Conservation (phyloP, 2,888 invertebrate species). For the Pachycephus smyrnensis region DNA sequence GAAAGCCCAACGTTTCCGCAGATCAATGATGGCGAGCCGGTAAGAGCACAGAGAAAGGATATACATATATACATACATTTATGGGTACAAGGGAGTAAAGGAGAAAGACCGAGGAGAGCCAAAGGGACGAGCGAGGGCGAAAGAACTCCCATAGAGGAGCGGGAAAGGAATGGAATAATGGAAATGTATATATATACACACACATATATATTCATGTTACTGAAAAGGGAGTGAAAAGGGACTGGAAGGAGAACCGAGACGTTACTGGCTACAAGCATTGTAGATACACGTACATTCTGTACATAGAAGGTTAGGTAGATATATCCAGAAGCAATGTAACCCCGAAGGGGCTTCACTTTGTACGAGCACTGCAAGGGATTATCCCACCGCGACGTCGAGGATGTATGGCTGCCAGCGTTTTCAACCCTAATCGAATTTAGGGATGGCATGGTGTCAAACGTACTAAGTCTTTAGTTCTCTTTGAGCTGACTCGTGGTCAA, state of each 20-base stretch:
- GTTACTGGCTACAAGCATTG: neutral
- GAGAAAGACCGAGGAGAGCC: no score
- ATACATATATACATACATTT: no score
- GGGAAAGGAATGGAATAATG: no score
- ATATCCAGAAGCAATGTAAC: neutral
- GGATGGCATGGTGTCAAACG: conserved; percentile 27
- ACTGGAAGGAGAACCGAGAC: neutral
- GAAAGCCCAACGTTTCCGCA: no score
- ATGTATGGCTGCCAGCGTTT: conserved; percentile 37
- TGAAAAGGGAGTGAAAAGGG: neutral
- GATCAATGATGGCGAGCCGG: no score
- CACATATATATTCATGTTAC: neutral
- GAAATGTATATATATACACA: no score
- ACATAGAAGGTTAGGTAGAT: neutral
- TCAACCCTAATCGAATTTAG: conserved; percentile 39
- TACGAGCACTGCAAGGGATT: conserved; percentile 30
- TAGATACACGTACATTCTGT: neutral
- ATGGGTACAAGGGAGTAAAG: no score
- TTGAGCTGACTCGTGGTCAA: neutral
- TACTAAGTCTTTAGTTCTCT: neutral
- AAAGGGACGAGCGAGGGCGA: no score
- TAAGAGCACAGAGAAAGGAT: neutral
- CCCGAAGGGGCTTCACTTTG: conserved; percentile 33
- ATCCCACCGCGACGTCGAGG: conserved; percentile 20
- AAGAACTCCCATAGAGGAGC: no score